phyloP scores from a whole-genome alignment of 2,888 invertebrate genomes.

The Aelia acuminata region DNA sequence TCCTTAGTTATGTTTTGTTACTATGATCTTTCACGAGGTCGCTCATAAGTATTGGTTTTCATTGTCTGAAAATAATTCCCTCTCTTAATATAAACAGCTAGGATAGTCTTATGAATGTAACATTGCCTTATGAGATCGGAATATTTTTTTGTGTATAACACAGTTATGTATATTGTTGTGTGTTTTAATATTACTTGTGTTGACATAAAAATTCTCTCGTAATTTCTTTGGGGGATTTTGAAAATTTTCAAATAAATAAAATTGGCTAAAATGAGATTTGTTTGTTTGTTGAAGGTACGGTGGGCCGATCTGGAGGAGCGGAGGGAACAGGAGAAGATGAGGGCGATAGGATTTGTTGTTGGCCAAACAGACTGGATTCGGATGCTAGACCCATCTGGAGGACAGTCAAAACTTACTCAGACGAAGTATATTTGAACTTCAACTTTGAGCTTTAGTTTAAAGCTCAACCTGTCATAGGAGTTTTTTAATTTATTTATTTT shows the following conservation, averaged over 20 bases:
- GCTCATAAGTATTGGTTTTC: not conserved
- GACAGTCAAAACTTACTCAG: conserved; percentile 89
- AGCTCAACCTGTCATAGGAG: not conserved
- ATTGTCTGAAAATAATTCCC: too few species aligned
- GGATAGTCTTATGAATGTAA: too few species aligned
- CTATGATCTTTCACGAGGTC: not conserved
- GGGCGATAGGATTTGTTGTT: conserved; percentile 96
- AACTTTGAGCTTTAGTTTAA: not conserved
- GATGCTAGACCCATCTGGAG: conserved; percentile 93
- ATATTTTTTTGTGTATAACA: too few species aligned
- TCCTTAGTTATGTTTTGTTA: not conserved
- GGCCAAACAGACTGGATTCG: conserved; percentile 97
- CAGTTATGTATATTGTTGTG: not conserved
- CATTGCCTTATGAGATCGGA: too few species aligned
- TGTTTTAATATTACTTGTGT: too few species aligned
- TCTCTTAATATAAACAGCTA: too few species aligned
- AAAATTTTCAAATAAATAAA: conserved; percentile 54
- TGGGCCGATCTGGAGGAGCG: conserved; percentile 98
- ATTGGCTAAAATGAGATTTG: conserved; percentile 71
- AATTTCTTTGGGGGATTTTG: not conserved
- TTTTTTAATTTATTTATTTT: conserved; percentile 17
- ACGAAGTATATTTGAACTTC: conserved; percentile 88
- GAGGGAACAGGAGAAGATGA: conserved; percentile 91
- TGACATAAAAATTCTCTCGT: too few species aligned
- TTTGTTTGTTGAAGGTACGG: conserved; percentile 79